These are phyloP conservation scores for Passer domesticus DNA, from an alignment of 2,113 vertebrate genomes.

Conservation along the genomic window DNA sequence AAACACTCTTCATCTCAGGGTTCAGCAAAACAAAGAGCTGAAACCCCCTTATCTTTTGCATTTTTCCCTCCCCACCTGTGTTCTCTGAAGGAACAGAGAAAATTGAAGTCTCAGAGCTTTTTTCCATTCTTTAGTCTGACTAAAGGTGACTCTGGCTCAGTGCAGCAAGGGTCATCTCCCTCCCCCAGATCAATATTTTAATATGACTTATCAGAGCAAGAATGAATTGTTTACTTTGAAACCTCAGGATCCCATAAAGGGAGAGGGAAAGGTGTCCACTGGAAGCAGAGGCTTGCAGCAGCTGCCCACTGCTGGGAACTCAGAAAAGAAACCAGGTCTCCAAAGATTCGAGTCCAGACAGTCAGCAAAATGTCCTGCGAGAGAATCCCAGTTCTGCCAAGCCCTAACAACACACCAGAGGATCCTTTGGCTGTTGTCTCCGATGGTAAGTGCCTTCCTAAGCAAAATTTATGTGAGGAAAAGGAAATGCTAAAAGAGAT, in stretches of 20 bases:
- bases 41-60: background rate
- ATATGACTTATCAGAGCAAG: conserved; percentile 90
- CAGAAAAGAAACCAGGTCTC: background rate
- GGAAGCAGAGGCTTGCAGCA: conserved; percentile 26
- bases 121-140: conserved; percentile 16
- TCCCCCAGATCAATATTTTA: conserved; percentile 89
- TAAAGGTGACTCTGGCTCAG: conserved; percentile 65
- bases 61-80: background rate
- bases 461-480: background rate
- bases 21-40: background rate
- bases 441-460: conserved; percentile 52
- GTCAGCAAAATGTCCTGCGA: background rate
- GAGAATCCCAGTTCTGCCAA: background rate
- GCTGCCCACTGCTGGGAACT: background rate
- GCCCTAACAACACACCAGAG: background rate
- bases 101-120: background rate
- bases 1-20: background rate
- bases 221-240: conserved; percentile 91
- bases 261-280: conserved; percentile 61
- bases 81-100: background rate
- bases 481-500: background rate
- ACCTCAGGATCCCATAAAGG: conserved; percentile 91
- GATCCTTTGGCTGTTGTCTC: background rate
- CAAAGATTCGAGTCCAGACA: background rate
- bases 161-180: conserved; percentile 55